Evolutionary conservation across 64 coral and sea anemone genomes (phyloP).

Genomic region (Orbicella faveolata): DNA sequence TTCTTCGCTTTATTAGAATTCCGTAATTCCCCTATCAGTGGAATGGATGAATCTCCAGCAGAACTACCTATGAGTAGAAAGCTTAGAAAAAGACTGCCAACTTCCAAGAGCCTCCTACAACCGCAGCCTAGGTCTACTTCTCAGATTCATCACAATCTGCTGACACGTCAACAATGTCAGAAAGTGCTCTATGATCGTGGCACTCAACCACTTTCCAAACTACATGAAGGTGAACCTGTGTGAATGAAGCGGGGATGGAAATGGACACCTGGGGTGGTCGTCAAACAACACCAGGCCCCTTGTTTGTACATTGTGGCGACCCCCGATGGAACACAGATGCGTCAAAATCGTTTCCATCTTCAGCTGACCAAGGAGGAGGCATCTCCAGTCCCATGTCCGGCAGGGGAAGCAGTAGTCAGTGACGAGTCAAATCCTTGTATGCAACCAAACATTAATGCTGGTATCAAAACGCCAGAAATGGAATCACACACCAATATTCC

Average conservation of each 20-base stretch:
- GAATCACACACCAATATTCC: neutral
- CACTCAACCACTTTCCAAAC: neutral
- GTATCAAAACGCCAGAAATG: neutral
- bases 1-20: too few species aligned
- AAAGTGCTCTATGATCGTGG: slow-evolving; percentile 25
- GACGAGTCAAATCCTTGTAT: neutral
- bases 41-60: slow-evolving; percentile 30
- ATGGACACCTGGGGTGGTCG: slow-evolving; percentile 15
- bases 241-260: neutral
- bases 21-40: slow-evolving; percentile 26
- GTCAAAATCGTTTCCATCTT: neutral
- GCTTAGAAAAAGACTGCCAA: slow-evolving; percentile 39
- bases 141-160: slow-evolving; percentile 26
- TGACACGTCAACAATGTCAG: neutral
- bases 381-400: too few species aligned
- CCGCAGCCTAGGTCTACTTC: neutral
- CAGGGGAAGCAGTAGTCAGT: neutral
- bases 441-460: neutral
- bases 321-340: neutral
- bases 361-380: neutral
- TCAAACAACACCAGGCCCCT: slow-evolving; percentile 4
- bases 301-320: slow-evolving; percentile 11
- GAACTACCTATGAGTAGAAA: slow-evolving; percentile 53
- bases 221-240: slow-evolving; percentile 21
- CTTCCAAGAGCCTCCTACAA: slow-evolving; percentile 2